Conservation (phyloP, 1,140 invertebrate genomes). For the Listronotus bonariensis region DNA sequence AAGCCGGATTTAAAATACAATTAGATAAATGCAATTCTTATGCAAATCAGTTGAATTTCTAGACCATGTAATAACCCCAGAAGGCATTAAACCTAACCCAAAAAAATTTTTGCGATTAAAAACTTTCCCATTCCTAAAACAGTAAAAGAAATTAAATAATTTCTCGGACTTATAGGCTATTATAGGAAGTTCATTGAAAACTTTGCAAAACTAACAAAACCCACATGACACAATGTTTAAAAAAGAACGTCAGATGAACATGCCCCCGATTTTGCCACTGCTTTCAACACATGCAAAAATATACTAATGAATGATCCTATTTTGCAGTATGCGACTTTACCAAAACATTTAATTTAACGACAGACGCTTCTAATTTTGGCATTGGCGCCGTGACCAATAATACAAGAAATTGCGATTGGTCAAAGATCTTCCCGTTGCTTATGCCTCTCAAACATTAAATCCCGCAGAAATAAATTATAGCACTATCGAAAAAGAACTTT, state of each 20-base stretch:
- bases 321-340: slow-evolving; percentile 4
- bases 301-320: slow-evolving; percentile 36
- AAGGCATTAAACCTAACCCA: slow-evolving; percentile 26
- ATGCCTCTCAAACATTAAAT: slow-evolving; percentile 14
- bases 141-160: slow-evolving; percentile 38
- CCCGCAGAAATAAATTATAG: slow-evolving; percentile 13
- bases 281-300: slow-evolving; percentile 30
- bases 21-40: slow-evolving; percentile 41
- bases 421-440: slow-evolving; percentile 7
- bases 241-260: slow-evolving; percentile 39
- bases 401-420: too few species aligned
- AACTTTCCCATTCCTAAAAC: slow-evolving; percentile 50
- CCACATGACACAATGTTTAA: slow-evolving; percentile 44
- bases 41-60: slow-evolving; percentile 39
- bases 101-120: slow-evolving; percentile 32
- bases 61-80: slow-evolving; percentile 18
- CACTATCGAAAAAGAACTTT: slow-evolving; percentile 13
- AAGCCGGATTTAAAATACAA: slow-evolving; percentile 40
- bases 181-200: slow-evolving; percentile 16
- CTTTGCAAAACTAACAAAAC: slow-evolving; percentile 46
- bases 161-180: slow-evolving; percentile 29
- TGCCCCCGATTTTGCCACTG: slow-evolving; percentile 15
- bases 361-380: slow-evolving; percentile 11
- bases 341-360: slow-evolving; percentile 17
- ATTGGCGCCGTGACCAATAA: slow-evolving; percentile 27